Evolutionary conservation across 2,888 invertebrate species (phyloP), one percentile per base, ranked within the genome.

Genomic region (Drosophila stalkeri): DNA sequence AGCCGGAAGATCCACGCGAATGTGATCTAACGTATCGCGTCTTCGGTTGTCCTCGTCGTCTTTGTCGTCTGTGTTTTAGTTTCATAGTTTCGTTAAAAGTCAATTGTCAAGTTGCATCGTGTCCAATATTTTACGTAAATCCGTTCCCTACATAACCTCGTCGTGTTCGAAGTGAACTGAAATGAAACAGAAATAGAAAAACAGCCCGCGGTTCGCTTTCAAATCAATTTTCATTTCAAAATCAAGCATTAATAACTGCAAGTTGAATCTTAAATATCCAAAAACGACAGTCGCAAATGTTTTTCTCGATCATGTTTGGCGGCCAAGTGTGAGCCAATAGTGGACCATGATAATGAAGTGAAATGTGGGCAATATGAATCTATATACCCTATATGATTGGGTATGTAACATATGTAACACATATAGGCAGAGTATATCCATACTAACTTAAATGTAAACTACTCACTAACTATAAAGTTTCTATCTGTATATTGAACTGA

Each of bases 311-410:
- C 33, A 46, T 11, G 47, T 64, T 55, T 64, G 44, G 41, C 72
- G 71, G 69, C 57, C 78, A 72, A 77, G 56, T 66, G 37, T 72
- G 14, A 54, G 55, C 44, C 54, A 56, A 27, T 23, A 33, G 39
- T 41, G 55, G 33, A 52, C 23, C 47, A 33, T 72, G 76, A 64
- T 55, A 62, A 68, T 75, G 80, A 80, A 67, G 23, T 51, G 27
- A 44, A 43, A 56, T 27, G 39, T 2, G 18, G 61, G 41, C 63
- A 72, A 49, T 39, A 91, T 91, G 91, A 91, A 91, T 90, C 77
- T 92, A 11, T 86, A 89, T 61, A 86, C 83, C 60, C 64, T 91
- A 57, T 92, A 91, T 61, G 90, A 90, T 76, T 91, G 91, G 91
- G 91, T 91, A 92, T 79, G 91, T 89, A 51, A 12, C 52, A 31